These are phyloP conservation scores for Macrophya annulata DNA, from an alignment of 2,888 invertebrate genomes.

Conservation along the genomic window DNA sequence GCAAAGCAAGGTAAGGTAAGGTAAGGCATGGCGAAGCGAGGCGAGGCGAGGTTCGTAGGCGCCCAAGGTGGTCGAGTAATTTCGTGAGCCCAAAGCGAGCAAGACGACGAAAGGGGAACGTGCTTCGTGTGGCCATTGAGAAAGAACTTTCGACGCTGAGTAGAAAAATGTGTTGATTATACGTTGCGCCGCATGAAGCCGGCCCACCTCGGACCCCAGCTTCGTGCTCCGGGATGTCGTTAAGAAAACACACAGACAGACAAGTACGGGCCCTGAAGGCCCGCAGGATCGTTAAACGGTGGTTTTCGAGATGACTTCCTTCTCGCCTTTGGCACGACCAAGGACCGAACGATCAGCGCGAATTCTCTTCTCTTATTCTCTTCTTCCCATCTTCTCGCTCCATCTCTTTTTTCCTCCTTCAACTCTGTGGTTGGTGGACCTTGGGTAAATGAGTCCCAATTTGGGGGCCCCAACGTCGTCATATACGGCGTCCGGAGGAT, in stretches of 20 bases:
- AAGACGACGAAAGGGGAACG: constrained; percentile 61
- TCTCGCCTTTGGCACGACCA: constrained; percentile 53
- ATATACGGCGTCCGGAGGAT: constrained; percentile 13
- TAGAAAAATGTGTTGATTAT: constrained; percentile 80
- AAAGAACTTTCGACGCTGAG: constrained; percentile 76
- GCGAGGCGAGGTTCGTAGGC: constrained; percentile 67
- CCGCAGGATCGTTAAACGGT: constrained; percentile 72
- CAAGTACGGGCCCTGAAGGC: constrained; percentile 40
- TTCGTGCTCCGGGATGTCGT: constrained; percentile 70
- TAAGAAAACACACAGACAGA: constrained; percentile 71
- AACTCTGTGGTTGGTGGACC: constrained; percentile 21
- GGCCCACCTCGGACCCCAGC: constrained; percentile 63
- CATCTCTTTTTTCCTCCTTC: not conserved
- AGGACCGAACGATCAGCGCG: constrained; percentile 41
- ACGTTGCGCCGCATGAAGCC: constrained; percentile 71
- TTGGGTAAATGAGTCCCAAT: constrained; percentile 41
- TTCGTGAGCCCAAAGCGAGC: constrained; percentile 73
- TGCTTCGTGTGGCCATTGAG: constrained; percentile 71
- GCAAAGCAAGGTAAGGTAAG: constrained; percentile 30
- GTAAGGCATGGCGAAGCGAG: constrained; percentile 59
- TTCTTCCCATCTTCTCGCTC: not conserved
- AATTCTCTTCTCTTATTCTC: constrained; percentile 14
- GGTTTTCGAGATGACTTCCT: constrained; percentile 64
- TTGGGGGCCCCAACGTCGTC: not conserved
- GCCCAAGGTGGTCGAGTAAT: constrained; percentile 79